Base-by-base conservation (phyloP, 2,797 vertebrate genomes). In the Typhlichthys subterraneus region DNA sequence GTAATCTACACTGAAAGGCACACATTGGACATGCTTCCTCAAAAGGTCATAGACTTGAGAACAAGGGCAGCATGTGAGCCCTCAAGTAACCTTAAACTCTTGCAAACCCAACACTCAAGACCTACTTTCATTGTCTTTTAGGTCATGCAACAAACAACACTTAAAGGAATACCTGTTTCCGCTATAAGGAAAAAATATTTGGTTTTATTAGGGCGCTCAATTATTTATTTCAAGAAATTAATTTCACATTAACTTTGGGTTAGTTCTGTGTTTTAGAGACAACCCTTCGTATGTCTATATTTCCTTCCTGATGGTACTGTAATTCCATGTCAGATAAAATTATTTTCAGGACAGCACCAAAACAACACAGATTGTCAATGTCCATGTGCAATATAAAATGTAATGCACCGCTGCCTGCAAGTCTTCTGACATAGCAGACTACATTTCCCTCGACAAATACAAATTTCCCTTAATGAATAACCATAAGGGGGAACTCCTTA, bases 1-100 rank as follows among this genome's bases (percentile, higher is more conserved):
- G 49, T 49, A 68, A 69, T 65, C 23, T 58, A 55, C 55, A 58
- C n/a, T 67, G 19, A 79, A 75, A 80, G 65, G 63, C 60, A 75
- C 70, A 65, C 51, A 38, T 47, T 77, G 48, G 61, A 57, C 65
- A 45, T 49, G 65, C 56, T 75, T 69, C 61, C 68, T 48, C 15
- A 67, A 53, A 15, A 45, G 45, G 48, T 65, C 42, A 73, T 8
- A 67, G 49, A 68, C 45, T 53, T 48, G 54, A 56, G 67, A 58
- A 63, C 33, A 45, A 56, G 3, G 61, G 14, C 13, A n/a, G 60
- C 45, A 57, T 69, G 23, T 71, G 47, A 77, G 57, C 46, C 13
- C 54, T 45, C 57, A 51, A 14, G 48, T 64, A 69, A 61, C 47
- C 33, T 50, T 58, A 45, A 70, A 69, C 58, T 51, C 17, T 54